A percentile compares a stretch with the other conserved stretches of the same genome.
phyloP scores from a whole-genome alignment of 2,797 vertebrate genomes.

The Poecilia picta region DNA sequence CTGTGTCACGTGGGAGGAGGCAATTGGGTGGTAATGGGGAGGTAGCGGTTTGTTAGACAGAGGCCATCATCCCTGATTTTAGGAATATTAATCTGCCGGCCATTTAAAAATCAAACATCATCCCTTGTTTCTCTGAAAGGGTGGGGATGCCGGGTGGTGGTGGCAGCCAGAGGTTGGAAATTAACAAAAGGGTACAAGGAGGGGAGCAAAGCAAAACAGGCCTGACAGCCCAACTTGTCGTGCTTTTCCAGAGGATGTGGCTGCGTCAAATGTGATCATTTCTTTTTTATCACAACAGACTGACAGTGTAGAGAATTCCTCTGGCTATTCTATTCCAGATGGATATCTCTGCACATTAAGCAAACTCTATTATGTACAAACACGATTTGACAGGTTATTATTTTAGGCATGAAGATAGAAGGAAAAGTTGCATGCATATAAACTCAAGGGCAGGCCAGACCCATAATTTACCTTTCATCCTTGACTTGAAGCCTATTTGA shows the following conservation, averaged over 20 bases:
- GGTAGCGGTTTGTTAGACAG: conserved; percentile 70
- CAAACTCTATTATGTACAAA: conserved; percentile 70
- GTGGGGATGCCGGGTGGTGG: conserved; percentile 3
- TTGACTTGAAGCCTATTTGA: conserved; percentile 38
- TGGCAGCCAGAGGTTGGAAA: conserved; percentile 52
- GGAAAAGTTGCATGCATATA: conserved; percentile 38
- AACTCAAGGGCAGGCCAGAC: conserved; percentile 34
- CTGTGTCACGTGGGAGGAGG: conserved; percentile 56
- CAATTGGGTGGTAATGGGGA: conserved; percentile 59
- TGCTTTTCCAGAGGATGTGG: conserved; percentile 67
- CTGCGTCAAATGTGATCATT: conserved; percentile 72
- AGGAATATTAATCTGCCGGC: conserved; percentile 64
- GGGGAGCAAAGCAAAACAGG: conserved; percentile 58
- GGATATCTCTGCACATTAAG: conserved; percentile 72
- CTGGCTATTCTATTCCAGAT: conserved; percentile 67
- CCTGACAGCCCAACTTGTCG: conserved; percentile 67
- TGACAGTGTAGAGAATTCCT: conserved; percentile 74
- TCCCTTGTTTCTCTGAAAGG: conserved; percentile 27
- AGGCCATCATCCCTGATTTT: conserved; percentile 72
- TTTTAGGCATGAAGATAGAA: conserved; percentile 62
- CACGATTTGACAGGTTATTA: conserved; percentile 74
- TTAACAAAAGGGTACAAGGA: conserved; percentile 71
- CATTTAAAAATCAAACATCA: conserved; percentile 68
- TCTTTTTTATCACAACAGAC: conserved; percentile 57
- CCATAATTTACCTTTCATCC: conserved; percentile 36